Evolutionary conservation across 2,888 invertebrate genomes (phyloP).

Genomic region (Julus scanicus): DNA sequence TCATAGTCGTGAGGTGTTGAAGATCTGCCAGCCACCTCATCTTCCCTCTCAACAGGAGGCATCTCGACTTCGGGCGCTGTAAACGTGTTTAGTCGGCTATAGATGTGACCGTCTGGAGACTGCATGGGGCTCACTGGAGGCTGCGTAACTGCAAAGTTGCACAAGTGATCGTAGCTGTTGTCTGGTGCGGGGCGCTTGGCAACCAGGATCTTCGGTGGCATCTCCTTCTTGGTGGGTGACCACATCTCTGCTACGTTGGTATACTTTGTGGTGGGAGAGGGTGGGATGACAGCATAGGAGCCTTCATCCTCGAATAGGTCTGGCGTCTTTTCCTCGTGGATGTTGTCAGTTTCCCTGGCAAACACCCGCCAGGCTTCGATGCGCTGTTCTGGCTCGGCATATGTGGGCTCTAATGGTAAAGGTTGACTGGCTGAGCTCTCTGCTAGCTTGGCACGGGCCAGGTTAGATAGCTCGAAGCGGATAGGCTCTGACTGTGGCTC

Average conservation of each 20-base stretch:
- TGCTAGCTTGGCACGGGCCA: slow-evolving; percentile 52
- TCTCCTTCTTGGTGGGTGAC: neutral
- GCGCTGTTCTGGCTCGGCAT: slow-evolving; percentile 55
- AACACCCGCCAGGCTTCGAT: slow-evolving; percentile 58
- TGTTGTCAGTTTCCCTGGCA: slow-evolving; percentile 54
- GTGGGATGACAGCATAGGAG: slow-evolving; percentile 26
- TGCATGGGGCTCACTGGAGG: neutral
- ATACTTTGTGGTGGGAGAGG: neutral
- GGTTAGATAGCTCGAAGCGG: slow-evolving; percentile 49
- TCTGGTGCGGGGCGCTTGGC: neutral
- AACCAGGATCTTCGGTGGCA: slow-evolving; percentile 24
- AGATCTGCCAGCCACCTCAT: neutral
- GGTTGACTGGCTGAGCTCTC: neutral
- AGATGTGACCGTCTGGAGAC: slow-evolving; percentile 50
- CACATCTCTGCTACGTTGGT: slow-evolving; percentile 18
- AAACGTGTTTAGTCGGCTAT: slow-evolving; percentile 15
- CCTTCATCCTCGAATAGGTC: neutral
- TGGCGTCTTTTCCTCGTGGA: slow-evolving; percentile 56
- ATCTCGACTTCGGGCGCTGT: neutral
- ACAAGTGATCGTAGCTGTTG: slow-evolving; percentile 51
- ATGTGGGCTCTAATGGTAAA: slow-evolving; percentile 53
- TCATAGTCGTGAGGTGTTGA: neutral
- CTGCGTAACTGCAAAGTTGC: neutral
- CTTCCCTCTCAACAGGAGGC: neutral
- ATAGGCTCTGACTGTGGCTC: neutral